Conservation (phyloP, 1,140 invertebrate species). For the Nebria ingens region DNA sequence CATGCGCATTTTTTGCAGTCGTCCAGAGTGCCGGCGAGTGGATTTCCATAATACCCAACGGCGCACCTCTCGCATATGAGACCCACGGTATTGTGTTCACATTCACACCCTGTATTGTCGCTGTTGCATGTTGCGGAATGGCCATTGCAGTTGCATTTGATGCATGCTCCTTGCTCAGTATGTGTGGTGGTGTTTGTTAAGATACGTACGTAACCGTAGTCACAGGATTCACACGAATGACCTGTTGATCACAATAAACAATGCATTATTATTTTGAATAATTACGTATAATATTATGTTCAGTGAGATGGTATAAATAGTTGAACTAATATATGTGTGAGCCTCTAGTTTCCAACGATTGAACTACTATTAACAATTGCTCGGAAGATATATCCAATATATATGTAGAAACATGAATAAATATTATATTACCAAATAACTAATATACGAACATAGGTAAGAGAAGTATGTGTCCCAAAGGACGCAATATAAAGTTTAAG, state of each 20-base stretch:
- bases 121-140: conserved; percentile 78
- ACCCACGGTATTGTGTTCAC: conserved; percentile 53
- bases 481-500: too few relatives aligned
- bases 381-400: too few relatives aligned
- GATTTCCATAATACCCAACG: conserved; percentile 86
- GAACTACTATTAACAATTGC: too few relatives aligned
- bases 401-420: too few relatives aligned
- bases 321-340: too few relatives aligned
- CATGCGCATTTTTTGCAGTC: conserved; percentile 84
- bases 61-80: conserved; percentile 76
- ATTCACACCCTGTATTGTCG: conserved; percentile 65
- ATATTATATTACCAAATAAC: too few relatives aligned
- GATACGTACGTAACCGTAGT: conserved; percentile 72
- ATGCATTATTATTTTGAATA: conserved; percentile 39
- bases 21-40: conserved; percentile 52
- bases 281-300: not conserved
- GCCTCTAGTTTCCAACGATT: too few relatives aligned
- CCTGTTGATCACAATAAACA: too few relatives aligned
- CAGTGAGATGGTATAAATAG: too few relatives aligned
- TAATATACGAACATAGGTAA: too few relatives aligned
- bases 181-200: conserved; percentile 44
- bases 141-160: conserved; percentile 80
- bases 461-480: too few relatives aligned
- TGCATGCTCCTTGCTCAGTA: conserved; percentile 50
- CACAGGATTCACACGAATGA: conserved; percentile 74